A percentile compares a stretch with the other conserved stretches of the same genome.
Conservation (phyloP, 2,888 invertebrate species). For the Oscheius myriophilus region DNA sequence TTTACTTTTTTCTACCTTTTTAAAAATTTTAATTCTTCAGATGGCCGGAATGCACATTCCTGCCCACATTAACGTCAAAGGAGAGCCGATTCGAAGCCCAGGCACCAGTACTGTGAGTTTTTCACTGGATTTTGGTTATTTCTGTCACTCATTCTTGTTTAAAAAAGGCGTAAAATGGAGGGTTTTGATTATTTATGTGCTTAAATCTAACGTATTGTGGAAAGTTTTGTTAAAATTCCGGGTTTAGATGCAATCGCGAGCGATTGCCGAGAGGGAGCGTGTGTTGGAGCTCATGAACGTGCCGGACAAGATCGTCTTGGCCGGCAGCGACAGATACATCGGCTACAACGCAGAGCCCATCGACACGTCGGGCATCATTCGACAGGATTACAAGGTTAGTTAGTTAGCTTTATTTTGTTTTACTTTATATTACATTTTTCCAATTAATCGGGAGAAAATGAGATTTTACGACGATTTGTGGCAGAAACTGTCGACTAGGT, state of each 20-base stretch:
- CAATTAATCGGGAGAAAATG: background rate
- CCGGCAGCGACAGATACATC: constrained; percentile 33
- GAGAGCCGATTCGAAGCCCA: constrained; percentile 21
- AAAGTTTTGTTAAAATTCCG: background rate
- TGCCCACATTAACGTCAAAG: constrained; percentile 51
- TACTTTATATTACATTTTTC: background rate
- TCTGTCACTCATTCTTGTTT: background rate
- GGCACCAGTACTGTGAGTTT: constrained; percentile 21
- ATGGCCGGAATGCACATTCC: constrained; percentile 47
- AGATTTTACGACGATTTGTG: too few species aligned
- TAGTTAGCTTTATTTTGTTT: background rate
- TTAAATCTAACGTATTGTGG: too few species aligned
- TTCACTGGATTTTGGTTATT: background rate
- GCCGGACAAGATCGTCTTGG: constrained; percentile 54
- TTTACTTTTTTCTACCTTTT: too few species aligned
- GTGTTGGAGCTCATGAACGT: constrained; percentile 45
- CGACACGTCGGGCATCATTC: background rate
- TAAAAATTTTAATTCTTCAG: constrained; percentile 1
- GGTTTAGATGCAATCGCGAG: constrained; percentile 3
- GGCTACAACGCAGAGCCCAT: constrained; percentile 26
- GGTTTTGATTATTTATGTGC: background rate
- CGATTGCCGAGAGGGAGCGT: constrained; percentile 19
- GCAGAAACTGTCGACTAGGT: too few species aligned
- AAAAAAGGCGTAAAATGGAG: background rate
- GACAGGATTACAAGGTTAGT: constrained; percentile 1